Base-by-base conservation (phyloP, 1,140 invertebrate genomes). In the Drosophila willistoni region DNA sequence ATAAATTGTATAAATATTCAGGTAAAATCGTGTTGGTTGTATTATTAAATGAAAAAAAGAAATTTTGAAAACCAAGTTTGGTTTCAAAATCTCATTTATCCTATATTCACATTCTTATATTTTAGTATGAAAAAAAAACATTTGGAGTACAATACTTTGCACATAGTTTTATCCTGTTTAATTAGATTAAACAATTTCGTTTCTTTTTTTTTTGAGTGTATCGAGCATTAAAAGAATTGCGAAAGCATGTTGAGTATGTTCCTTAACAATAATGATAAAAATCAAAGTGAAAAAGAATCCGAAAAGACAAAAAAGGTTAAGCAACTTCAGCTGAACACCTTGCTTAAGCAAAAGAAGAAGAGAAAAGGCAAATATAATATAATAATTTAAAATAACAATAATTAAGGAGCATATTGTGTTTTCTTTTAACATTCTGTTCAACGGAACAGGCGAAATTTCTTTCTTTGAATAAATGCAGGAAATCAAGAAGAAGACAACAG, bases 361-460 rank as follows among this genome's bases (percentile, higher is more conserved):
- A 36, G 62, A 51, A 64, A 63, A 68, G 60, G 68, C 69, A 77
- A 77, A 77, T 70, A 69, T 76, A 76, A 75, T 75, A 54, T 76
- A 76, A 75, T 75, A 54, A 61, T 77, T 76, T 76, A 44, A 41
- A 69, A 64, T 65, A 77, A 71, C 74, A 77, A 77, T 77, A 71
- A 77, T 77, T 65, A 77, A 65, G 44, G 56, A 77, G 59, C 42
- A 62, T 47, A 77, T 77, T 77, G 74, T 51, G 17, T 47, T 47
- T 47, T 47, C 9, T 47, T 47, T 47, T 47, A 17, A 5, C 44
- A 10, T 47, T 47, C 44, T 47, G 44, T 22, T 62, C 17, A 29
- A 62, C 19, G 9, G 39, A 61, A 39, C 25, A 61, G 33, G 7
- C 39, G 59, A 42, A 61, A 61, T 36, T 61, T 42, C 7, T 61